Base-by-base conservation (phyloP, 2,888 invertebrate genomes). In the Netelia inedita region DNA sequence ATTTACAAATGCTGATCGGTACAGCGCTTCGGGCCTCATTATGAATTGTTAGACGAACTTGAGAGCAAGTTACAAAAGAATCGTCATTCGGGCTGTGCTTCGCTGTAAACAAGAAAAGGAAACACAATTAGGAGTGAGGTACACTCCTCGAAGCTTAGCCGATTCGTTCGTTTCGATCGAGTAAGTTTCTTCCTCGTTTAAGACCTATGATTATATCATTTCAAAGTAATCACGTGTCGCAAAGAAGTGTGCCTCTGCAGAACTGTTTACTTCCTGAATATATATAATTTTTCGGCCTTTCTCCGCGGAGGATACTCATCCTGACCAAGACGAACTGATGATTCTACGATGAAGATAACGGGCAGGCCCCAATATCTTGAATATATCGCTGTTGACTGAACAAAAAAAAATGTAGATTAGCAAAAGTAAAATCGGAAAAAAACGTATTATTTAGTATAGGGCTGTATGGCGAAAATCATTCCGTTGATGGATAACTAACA, bases 311-410 rank as follows among this genome's bases (percentile, higher is more conserved):
- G 65, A 73, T 43, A 53, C 41, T 63, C 14, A 50, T 16, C 8
- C 73, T 53, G 50, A 72, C 61, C 50, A 11, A 61, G 72, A 57
- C 72, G 74, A 76, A 46, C 53, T 69, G 80, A 65, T 68, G 75
- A 83, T 85, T 80, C 28, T 46, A 46, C 69, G 63, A 55, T 57
- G 43, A 35, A 85, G 69, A 85, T 75, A 35, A 35, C 1, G 86
- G 87, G 86, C 86, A 82, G 87, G 86, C 66, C 87, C 87, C 19
- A 55, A 74, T 65, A 53, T 82, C 81, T 81, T 74, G 66, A 84
- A 83, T 86, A 86, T 86, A 86, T 87, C 85, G 86, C 85, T 83
- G 86, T 87, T 86, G 85, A 87, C 85, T 86, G 85, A 86, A 78
- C 53, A 82, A 82, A 85, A 53, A 65, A 85, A 61, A 68, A 55